Evolutionary conservation across 2,113 vertebrate species (phyloP), one percentile per base, ranked within the genome.

Genomic region (Haemorhous mexicanus): DNA sequence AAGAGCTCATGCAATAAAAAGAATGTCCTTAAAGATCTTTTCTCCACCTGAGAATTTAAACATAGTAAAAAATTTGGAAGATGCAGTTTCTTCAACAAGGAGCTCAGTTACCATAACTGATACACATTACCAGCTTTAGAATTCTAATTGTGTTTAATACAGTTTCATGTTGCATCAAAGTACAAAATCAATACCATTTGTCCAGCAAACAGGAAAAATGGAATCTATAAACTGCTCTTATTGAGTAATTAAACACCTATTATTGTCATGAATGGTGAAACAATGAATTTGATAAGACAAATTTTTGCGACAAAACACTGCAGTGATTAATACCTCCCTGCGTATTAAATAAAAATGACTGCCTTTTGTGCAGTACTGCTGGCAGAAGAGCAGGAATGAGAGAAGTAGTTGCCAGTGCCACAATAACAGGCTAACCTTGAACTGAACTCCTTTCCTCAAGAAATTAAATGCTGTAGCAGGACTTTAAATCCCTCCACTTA

Each of bases 211-310:
- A 98, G 98, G 98, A 98, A 98, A 98, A 98, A 97, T 98, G 97
- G 98, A 99, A 99, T 99, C 99, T 98, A 99, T 99, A 99, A 99
- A 99, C 97, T 97, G 97, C 98, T 99, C 98, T 99, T 99, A 99
- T 99, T 99, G 99, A 99, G 99, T 99, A 99, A 99, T 99, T 99
- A 99, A 99, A 99, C 99, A 99, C 98, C 99, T 99, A 99, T 99
- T 99, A 99, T 99, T 99, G 99, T 98, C 98, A 98, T 97, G 97
- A 97, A 98, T 98, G 98, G 98, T 98, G 98, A 98, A 99, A 99
- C 98, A 99, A 98, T 99, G 98, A 99, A 99, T 99, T 98, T 98
- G 98, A 99, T 98, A 98, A 98, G 97, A 98, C 97, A 98, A 98
- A 98, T 98, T 98, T 99, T 99, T 98, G 97, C 96, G 94, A 98